Evolutionary conservation across 1,140 invertebrate species (phyloP), one percentile per base, ranked within the genome.

Genomic region (Drosophila kikkawai): DNA sequence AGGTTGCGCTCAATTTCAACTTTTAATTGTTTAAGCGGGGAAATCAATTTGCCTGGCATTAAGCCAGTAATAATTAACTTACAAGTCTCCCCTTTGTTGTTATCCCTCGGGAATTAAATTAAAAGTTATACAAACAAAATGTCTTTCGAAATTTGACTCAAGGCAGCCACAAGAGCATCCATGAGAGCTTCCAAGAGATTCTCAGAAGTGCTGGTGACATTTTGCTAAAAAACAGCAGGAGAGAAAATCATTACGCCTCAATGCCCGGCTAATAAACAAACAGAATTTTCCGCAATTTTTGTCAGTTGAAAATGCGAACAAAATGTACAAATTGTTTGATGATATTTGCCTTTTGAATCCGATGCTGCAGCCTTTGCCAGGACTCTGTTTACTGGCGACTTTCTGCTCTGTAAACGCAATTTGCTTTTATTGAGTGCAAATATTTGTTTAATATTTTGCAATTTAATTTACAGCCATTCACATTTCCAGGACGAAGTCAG

Each of bases 371-470:
- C 6, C 19, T 36, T 58, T 32, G 55, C 61, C 59, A 44, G 42
- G 56, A 63, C 36, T 45, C 74, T 75, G 77, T 80, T 80, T 69
- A 67, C 57, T 76, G 78, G 65, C 65, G 68, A 82, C 69, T 82
- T 79, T 69, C 57, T 64, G 51, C 69, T 75, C 51, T 44, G 65
- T 79, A 83, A 83, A 83, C 80, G 70, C 65, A 83, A 83, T 83
- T 83, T 83, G 71, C 80, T 70, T 83, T 83, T 83, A 83, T 83
- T 83, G 80, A 83, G 80, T 83, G 80, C 48, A 83, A 83, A 83
- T 83, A 83, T 83, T 83, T 83, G 80, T 83, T 79, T 79, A 83
- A 83, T 76, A 83, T 83, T 83, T 79, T 53, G 65, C 63, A 83
- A 83, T 83, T 83, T 83, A 83, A 83, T 83, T 83, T 79, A 79